Conservation (phyloP, 2,888 invertebrate genomes). For the Zeuzera pyrina region DNA sequence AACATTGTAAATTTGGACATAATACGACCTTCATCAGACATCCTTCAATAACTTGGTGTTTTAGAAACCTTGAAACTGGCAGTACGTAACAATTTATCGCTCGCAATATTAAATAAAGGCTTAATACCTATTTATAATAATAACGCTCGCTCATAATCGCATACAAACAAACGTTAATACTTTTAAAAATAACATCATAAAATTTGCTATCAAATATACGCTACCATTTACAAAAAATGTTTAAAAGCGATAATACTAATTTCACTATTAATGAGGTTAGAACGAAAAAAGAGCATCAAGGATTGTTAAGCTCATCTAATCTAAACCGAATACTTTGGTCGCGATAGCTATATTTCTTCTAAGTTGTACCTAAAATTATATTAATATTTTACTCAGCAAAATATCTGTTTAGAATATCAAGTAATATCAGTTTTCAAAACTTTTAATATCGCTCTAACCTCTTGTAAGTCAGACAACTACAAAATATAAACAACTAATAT, state of each 20-base stretch:
- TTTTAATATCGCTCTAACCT: too few relatives aligned
- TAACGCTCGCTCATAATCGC: constrained; percentile 39
- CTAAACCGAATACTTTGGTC: too few relatives aligned
- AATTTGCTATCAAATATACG: constrained; percentile 48
- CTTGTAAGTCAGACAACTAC: too few relatives aligned
- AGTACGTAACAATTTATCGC: constrained; percentile 46
- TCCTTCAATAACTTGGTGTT: constrained; percentile 48
- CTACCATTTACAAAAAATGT: constrained; percentile 38
- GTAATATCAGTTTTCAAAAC: too few relatives aligned
- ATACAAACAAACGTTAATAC: constrained; percentile 21
- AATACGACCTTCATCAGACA: too few relatives aligned
- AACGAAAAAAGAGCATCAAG: constrained; percentile 14
- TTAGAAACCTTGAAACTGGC: constrained; percentile 62
- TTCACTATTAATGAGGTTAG: constrained; percentile 25
- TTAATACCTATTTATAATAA: too few relatives aligned
- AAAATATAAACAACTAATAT: constrained; percentile 4
- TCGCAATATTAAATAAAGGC: constrained; percentile 34
- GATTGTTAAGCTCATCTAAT: too few relatives aligned
- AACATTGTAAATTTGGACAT: too few relatives aligned
- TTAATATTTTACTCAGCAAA: too few relatives aligned
- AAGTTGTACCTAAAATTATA: too few relatives aligned
- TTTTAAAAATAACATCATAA: constrained; percentile 40
- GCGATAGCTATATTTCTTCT: too few relatives aligned
- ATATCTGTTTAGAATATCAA: too few relatives aligned
- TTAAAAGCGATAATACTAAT: constrained; percentile 33